These are phyloP conservation scores for Menidia beryllina DNA, from an alignment of 2,113 vertebrate genomes.

Conservation along the genomic window DNA sequence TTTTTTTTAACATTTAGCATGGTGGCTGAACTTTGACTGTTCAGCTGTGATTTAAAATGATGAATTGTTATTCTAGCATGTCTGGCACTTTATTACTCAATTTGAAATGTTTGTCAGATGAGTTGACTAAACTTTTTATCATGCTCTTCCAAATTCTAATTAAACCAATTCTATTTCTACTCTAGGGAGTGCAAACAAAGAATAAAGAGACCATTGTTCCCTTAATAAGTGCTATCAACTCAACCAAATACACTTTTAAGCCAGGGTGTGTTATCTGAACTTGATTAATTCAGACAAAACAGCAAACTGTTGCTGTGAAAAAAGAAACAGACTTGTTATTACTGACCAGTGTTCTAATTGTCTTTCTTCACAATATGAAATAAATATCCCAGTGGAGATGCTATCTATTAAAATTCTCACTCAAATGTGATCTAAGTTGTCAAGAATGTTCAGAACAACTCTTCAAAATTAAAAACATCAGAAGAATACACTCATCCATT, in stretches of 20 bases:
- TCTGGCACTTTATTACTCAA: not conserved
- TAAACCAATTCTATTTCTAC: constrained; percentile 6
- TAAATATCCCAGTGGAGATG: constrained; percentile 14
- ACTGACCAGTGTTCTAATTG: constrained; percentile 28
- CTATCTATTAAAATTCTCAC: constrained; percentile 7
- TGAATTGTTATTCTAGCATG: not conserved
- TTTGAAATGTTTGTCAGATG: not conserved
- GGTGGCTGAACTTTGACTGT: too few relatives aligned
- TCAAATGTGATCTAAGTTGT: constrained; percentile 5
- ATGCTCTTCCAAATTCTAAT: constrained; percentile 16
- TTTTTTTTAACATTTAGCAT: too few relatives aligned
- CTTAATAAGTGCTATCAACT: constrained; percentile 26
- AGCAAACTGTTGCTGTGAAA: not conserved
- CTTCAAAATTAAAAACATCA: not conserved
- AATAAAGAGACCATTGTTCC: constrained; percentile 22
- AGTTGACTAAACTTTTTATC: not conserved
- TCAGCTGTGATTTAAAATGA: not conserved
- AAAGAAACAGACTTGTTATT: not conserved
- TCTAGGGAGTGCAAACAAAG: constrained; percentile 48
- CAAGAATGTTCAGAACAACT: not conserved
- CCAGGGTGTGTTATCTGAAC: constrained; percentile 19
- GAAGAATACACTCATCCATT: not conserved
- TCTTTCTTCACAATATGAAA: constrained; percentile 16
- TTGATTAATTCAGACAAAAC: constrained; percentile 32
- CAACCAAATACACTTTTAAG: constrained; percentile 27